Evolutionary conservation across 1,140 invertebrate species (phyloP).

Genomic region (Drosophila ambigua): DNA sequence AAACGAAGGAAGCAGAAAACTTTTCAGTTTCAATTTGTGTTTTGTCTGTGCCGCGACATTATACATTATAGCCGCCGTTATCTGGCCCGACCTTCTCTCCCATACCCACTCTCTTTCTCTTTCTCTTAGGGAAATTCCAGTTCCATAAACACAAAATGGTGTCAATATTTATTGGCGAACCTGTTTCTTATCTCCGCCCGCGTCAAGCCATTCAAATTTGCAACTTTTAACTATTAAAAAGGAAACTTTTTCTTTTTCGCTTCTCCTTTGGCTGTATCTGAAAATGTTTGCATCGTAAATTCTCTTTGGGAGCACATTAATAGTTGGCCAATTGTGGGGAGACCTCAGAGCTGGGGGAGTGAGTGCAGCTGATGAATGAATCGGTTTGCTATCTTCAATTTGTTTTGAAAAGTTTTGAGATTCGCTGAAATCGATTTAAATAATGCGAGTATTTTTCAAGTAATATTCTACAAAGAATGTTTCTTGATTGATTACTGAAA

Average conservation of each 20-base stretch:
- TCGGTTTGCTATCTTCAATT: background rate
- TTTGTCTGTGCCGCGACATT: slow-evolving; percentile 53
- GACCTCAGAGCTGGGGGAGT: background rate
- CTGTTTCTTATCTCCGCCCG: slow-evolving; percentile 75
- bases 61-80: slow-evolving; percentile 68
- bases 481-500: too few species aligned
- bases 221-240: slow-evolving; percentile 79
- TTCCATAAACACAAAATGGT: slow-evolving; percentile 71
- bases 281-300: slow-evolving; percentile 67
- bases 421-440: too few species aligned
- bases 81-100: slow-evolving; percentile 35
- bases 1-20: slow-evolving; percentile 26
- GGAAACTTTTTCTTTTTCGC: slow-evolving; percentile 19
- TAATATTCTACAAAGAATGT: too few species aligned
- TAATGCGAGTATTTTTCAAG: too few species aligned
- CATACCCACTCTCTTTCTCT: background rate
- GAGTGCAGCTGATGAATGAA: slow-evolving; percentile 23
- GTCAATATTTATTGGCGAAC: slow-evolving; percentile 83
- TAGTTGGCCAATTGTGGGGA: slow-evolving; percentile 22
- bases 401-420: too few species aligned
- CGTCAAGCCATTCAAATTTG: slow-evolving; percentile 57
- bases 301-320: slow-evolving; percentile 31
- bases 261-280: slow-evolving; percentile 43
- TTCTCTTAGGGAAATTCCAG: slow-evolving; percentile 8
- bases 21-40: slow-evolving; percentile 59